Percentiles rank a stretch among this genome's conserved stretches.
phyloP scores from a whole-genome alignment of 92 coral and sea anemone species.

The Bergia puertoricense region DNA sequence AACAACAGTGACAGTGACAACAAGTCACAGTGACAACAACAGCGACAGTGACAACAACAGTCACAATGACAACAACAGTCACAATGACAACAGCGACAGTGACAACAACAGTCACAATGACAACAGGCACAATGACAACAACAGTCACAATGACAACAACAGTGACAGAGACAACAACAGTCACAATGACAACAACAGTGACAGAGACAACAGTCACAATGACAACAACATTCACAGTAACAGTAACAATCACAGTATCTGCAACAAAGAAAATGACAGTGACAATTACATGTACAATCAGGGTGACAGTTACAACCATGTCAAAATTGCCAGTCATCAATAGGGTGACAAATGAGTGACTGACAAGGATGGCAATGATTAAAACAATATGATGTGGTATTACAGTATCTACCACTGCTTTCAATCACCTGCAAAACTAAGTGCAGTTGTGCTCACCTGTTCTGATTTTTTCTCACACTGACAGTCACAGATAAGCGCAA shows the following conservation, averaged over 20 bases:
- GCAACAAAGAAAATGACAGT: no score
- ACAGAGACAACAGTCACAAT: background rate
- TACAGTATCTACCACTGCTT: background rate
- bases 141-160: no score
- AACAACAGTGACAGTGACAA: no score
- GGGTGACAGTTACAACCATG: no score
- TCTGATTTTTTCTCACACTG: constrained; percentile 71
- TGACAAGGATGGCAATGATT: background rate
- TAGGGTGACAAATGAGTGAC: no score
- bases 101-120: no score
- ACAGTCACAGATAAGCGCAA: constrained; percentile 82
- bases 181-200: no score
- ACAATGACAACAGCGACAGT: no score
- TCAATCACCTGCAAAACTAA: background rate
- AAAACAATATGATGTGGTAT: background rate
- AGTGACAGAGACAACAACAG: background rate
- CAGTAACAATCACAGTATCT: no score
- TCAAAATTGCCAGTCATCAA: no score
- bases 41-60: background rate
- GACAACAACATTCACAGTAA: background rate
- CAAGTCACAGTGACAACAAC: background rate
- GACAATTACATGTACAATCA: no score
- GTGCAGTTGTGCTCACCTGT: constrained; percentile 37
- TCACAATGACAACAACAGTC: background rate
- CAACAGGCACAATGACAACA: no score